A percentile compares a stretch with the other conserved stretches of the same genome.
These are phyloP conservation scores for Polyergus mexicanus DNA, from an alignment of 1,140 invertebrate genomes.

Conservation along the genomic window DNA sequence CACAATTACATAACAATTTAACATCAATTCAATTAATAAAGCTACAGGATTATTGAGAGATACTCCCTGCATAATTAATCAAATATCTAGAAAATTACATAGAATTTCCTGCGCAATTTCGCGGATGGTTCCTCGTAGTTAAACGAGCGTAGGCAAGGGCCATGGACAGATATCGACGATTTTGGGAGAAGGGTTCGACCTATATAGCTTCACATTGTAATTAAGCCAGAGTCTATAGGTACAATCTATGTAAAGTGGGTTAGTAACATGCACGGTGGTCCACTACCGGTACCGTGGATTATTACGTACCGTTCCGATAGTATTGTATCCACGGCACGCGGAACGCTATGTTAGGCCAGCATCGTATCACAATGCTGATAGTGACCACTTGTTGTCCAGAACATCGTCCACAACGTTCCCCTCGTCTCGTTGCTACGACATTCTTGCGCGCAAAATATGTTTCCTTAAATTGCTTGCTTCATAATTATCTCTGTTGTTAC, in stretches of 20 bases:
- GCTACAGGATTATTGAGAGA: conserved; percentile 1
- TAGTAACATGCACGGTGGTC: conserved; percentile 45
- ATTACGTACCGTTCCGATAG: conserved; percentile 64
- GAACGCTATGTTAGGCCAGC: conserved; percentile 54
- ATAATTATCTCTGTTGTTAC: not conserved
- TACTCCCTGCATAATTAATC: not conserved
- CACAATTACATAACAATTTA: not conserved
- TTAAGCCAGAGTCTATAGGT: conserved; percentile 73
- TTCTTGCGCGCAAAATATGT: not conserved
- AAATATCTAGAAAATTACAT: conserved; percentile 6
- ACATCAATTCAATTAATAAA: not conserved
- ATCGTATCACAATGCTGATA: conserved; percentile 67
- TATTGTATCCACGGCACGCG: conserved; percentile 33
- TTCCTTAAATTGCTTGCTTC: not conserved
- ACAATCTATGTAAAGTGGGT: conserved; percentile 67
- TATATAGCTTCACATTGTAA: conserved; percentile 71
- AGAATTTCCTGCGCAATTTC: conserved; percentile 24
- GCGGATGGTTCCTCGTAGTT: conserved; percentile 4
- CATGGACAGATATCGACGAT: conserved; percentile 65
- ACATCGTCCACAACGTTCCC: conserved; percentile 25
- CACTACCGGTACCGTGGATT: conserved; percentile 67
- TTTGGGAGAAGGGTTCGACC: conserved; percentile 41
- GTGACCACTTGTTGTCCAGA: conserved; percentile 49
- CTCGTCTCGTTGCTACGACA: not conserved
- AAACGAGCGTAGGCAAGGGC: conserved; percentile 53